These are phyloP conservation scores for Tyrannus savana DNA, from an alignment of 2,113 vertebrate genomes.

Conservation along the genomic window DNA sequence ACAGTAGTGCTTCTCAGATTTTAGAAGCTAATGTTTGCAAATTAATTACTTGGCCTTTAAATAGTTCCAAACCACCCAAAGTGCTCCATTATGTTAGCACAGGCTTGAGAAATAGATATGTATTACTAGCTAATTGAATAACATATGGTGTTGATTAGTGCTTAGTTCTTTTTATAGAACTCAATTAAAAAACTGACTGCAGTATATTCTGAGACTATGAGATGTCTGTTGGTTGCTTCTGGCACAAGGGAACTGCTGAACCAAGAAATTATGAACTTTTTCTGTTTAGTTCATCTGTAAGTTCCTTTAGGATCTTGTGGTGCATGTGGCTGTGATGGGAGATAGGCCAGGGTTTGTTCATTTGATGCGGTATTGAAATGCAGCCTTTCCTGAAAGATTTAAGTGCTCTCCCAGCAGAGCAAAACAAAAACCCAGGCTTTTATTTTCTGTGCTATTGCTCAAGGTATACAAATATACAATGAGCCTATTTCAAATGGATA, in stretches of 20 bases:
- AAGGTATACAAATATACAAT: not conserved
- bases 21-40: constrained; percentile 57
- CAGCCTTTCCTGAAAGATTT: constrained; percentile 13
- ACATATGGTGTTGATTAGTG: constrained; percentile 68
- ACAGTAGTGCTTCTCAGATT: constrained; percentile 8
- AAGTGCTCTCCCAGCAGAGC: not conserved
- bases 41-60: constrained; percentile 66
- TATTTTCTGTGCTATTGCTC: not conserved
- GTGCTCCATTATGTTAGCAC: constrained; percentile 57
- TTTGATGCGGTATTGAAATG: constrained; percentile 5
- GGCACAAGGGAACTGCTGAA: not conserved
- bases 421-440: not conserved
- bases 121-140: constrained; percentile 72
- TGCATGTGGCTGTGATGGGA: not conserved
- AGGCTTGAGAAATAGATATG: constrained; percentile 60
- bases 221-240: constrained; percentile 40
- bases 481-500: not conserved
- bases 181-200: constrained; percentile 63
- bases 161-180: constrained; percentile 65
- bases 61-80: constrained; percentile 58
- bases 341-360: not conserved
- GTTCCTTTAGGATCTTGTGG: not conserved
- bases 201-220: constrained; percentile 52
- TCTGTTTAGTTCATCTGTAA: not conserved
- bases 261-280: constrained; percentile 6